Percentiles rank a stretch among this genome's conserved stretches.
Evolutionary conservation across 2,888 invertebrate genomes (phyloP).

Genomic region (Aphidoletes aphidimyza): DNA sequence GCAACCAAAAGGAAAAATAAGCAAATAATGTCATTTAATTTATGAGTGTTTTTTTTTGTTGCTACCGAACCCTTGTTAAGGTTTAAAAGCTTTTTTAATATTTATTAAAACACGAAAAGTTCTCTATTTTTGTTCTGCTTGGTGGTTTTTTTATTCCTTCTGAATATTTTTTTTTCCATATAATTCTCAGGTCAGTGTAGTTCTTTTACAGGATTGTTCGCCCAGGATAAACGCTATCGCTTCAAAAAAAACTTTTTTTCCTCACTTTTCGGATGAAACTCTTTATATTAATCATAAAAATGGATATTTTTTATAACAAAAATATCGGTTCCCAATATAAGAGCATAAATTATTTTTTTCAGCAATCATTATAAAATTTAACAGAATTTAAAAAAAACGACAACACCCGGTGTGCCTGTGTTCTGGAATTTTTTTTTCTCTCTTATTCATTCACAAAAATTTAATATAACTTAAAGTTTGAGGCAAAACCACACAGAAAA

Average conservation of each 20-base stretch:
- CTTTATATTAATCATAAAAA: neutral
- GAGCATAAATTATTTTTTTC: no score
- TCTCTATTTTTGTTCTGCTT: neutral
- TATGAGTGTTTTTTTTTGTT: neutral
- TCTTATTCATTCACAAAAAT: no score
- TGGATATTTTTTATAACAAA: neutral
- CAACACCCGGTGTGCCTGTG: no score
- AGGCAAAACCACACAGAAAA: neutral
- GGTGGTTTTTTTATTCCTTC: neutral
- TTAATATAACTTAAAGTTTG: neutral
- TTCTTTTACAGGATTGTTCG: neutral
- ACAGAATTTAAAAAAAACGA: no score
- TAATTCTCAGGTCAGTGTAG: neutral
- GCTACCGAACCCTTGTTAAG: neutral
- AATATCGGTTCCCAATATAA: no score
- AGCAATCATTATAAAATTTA: no score
- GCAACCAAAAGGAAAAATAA: neutral
- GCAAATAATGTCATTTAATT: constrained; percentile 20
- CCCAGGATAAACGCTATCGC: no score
- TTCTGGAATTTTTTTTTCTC: no score
- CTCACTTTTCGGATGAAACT: neutral
- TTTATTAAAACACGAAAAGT: neutral
- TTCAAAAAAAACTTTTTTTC: neutral
- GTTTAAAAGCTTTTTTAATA: constrained; percentile 8
- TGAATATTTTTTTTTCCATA: neutral